Percentiles rank a stretch among this genome's conserved stretches.
phyloP scores from a whole-genome alignment of 2,797 vertebrate genomes.

The Artibeus jamaicensis region DNA sequence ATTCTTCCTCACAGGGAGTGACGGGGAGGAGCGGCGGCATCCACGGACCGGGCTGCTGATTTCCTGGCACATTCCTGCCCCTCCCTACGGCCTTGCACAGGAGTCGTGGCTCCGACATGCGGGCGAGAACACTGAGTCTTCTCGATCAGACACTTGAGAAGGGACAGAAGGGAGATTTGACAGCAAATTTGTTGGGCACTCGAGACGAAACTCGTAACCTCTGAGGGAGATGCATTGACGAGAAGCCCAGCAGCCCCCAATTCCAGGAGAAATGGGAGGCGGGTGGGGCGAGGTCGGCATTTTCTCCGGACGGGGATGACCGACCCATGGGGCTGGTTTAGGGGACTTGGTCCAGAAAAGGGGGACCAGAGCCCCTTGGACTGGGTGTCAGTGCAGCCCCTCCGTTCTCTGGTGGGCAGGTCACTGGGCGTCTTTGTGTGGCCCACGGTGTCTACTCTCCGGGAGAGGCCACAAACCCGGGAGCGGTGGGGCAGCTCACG shows the following conservation, averaged over 20 bases:
- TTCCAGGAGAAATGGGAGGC: background rate
- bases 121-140: background rate
- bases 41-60: background rate
- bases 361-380: background rate
- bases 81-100: background rate
- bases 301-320: background rate
- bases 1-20: background rate
- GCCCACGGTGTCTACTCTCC: too few species aligned
- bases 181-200: background rate
- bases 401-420: background rate
- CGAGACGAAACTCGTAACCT: background rate
- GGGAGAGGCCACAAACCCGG: background rate
- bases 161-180: background rate
- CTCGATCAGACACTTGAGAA: background rate
- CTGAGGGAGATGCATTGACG: background rate
- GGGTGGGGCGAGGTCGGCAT: background rate
- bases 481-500: background rate
- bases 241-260: background rate
- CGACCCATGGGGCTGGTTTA: background rate
- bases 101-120: background rate
- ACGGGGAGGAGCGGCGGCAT: background rate
- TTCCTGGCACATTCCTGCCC: background rate
- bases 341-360: background rate
- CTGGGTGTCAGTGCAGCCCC: fast-evolving
- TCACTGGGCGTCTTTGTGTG: too few species aligned